Base-by-base conservation (phyloP, 1,140 invertebrate genomes). In the Musca domestica region DNA sequence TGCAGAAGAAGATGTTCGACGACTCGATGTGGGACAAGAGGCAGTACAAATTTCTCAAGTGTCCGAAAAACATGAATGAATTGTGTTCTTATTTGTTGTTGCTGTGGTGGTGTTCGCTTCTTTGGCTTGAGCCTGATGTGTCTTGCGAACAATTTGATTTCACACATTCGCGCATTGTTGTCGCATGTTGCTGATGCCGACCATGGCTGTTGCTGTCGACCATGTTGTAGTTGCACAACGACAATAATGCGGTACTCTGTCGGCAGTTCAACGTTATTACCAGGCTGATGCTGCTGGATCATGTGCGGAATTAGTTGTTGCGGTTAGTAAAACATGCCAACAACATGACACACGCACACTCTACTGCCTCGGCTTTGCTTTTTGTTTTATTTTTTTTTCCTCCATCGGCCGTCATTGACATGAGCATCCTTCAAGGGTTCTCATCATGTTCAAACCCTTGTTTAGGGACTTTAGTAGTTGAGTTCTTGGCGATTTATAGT, bases 301-400 rank as follows among this genome's bases (percentile, higher is more conserved):
- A 61, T 34, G 34, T 65, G 52, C 64, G 23, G 68, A 69, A 69
- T 69, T 69, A 69, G 68, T 66, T 66, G 68, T 69, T 69, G 68
- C 46, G 52, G 68, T 69, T 69, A 69, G 68, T 69, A 69, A 69
- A 69, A 69, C 68, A 69, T 69, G 68, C 64, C 20, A 30, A 64
- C 56, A 58, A 46, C 34, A 56, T 20, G 22, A 61, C 66, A 67
- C 51, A 68, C 56, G 27, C 47, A 54, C n/a, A n/a, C 46, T 58
- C 46, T 49, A 46, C 30, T 51, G 14, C 20, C 12, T 23, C n/a
- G n/a, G 10, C n/a, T n/a, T n/a, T 12, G 22, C 17, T 34, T 52
- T 64, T 63, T 64, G n/a, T n/a, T n/a, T n/a, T n/a, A n/a, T n/a
- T n/a, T n/a, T n/a, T n/a, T n/a, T n/a, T n/a, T n/a, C n/a, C n/a